These are phyloP conservation scores for Lacerta bilineata DNA, from an alignment of 2,797 vertebrate genomes.

Conservation along the genomic window DNA sequence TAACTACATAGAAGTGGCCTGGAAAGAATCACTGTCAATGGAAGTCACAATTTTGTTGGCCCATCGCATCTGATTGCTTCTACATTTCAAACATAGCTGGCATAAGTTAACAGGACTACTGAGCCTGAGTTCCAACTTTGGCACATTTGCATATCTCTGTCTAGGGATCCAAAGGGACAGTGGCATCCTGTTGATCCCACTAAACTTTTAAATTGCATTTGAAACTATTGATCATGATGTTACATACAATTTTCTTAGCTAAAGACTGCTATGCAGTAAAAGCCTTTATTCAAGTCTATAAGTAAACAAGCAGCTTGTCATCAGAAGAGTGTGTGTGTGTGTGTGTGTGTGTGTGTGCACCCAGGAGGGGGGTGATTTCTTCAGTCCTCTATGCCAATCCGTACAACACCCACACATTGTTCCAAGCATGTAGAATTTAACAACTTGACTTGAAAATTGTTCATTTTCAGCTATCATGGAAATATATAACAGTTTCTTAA, in stretches of 20 bases:
- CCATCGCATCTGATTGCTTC: neutral
- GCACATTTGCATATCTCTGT: neutral
- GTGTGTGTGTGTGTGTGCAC: too few relatives aligned
- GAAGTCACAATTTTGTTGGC: neutral
- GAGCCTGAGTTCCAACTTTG: neutral
- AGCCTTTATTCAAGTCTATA: conserved; percentile 4
- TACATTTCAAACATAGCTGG: neutral
- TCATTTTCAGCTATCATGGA: conserved; percentile 71
- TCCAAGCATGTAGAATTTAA: conserved; percentile 72
- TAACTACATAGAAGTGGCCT: neutral
- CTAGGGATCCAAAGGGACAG: neutral
- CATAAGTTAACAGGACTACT: neutral
- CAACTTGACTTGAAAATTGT: conserved; percentile 71
- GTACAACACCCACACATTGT: conserved; percentile 59
- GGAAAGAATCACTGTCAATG: neutral
- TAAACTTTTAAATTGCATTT: neutral
- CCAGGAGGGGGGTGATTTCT: conserved; percentile 54
- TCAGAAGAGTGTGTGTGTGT: neutral
- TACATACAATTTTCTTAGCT: neutral
- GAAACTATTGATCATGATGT: neutral
- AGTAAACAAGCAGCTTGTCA: conserved; percentile 24
- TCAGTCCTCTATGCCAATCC: conserved; percentile 45
- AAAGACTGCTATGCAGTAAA: neutral
- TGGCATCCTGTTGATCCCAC: neutral
- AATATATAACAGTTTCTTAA: conserved; percentile 73